Evolutionary conservation across 2,113 vertebrate genomes (phyloP), one percentile per base, ranked within the genome.

Genomic region (Daboia siamensis): DNA sequence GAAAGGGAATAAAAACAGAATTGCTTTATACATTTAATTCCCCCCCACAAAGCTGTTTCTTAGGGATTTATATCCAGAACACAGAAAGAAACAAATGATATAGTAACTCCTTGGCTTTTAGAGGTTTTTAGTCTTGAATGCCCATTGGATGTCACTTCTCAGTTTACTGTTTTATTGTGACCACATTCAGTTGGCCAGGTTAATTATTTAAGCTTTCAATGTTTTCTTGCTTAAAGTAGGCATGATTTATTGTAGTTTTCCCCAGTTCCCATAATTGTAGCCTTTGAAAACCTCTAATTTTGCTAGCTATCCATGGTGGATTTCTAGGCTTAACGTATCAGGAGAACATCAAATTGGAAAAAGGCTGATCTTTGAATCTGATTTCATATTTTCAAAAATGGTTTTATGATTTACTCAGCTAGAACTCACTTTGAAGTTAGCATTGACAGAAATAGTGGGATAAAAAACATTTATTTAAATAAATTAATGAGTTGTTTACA

Each of bases 31-130:
- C 7, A 9, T 80, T 80, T 80, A 44, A 21, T 44, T 21, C 0
- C 17, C 13, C 3, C 0, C 2, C 5, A 0, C 54, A 11, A 5
- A 29, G 29, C 52, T 48, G 3, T 46, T 48, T 59, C 3, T 46
- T 9, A 23, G 69, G 24, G 29, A 59, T 61, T 92, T 21, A 59
- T 23, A 51, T 44, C 15, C 26, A n/a, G 24, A 52, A n/a, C 17
- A 33, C 51, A 15, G 44, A 5, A 46, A 39, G 3, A 88, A 74
- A n/a, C 12, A 26, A 46, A 39, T 64, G 20, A 51, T 91, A 29
- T 46, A 23, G 33, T 3, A 21, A n/a, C 52, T 23, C 10, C 51
- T 9, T 26, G 39, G 56, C 74, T 39, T 57, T 57, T 57, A 57
- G 20, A 55, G 12, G 15, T 6, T 90, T 20, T 55, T 11, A 48